phyloP scores from a whole-genome alignment of 2,888 invertebrate species.

The Agonum fuliginosum region DNA sequence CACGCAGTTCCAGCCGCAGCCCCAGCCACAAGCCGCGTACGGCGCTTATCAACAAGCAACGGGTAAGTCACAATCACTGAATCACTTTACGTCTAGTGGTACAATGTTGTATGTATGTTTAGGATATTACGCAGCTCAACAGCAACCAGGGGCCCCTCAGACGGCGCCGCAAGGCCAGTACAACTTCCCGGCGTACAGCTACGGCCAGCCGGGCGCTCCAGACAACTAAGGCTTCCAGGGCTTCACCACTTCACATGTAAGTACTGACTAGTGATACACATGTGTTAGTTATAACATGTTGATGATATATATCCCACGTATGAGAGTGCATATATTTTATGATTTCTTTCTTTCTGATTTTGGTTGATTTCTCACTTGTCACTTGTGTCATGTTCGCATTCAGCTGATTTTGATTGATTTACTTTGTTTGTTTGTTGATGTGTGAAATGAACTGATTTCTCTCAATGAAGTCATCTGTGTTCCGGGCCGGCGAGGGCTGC shows the following conservation, averaged over 20 bases:
- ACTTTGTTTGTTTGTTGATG: slow-evolving; percentile 13
- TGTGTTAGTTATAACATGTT: no score
- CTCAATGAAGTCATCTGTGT: slow-evolving; percentile 9
- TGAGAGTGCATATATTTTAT: slow-evolving; percentile 10
- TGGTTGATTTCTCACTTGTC: slow-evolving; percentile 9
- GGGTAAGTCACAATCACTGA: slow-evolving; percentile 66
- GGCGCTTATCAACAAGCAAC: slow-evolving; percentile 70
- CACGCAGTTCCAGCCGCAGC: slow-evolving; percentile 66
- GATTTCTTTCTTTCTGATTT: slow-evolving; percentile 35
- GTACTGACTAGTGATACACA: no score
- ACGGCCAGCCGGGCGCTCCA: slow-evolving; percentile 65
- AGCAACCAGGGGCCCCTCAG: slow-evolving; percentile 63
- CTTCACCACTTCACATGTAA: slow-evolving; percentile 1
- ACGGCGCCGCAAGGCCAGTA: slow-evolving; percentile 70
- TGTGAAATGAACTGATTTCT: not conserved
- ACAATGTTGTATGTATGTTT: slow-evolving; percentile 60
- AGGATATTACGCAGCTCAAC: slow-evolving; percentile 71
- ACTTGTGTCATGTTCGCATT: slow-evolving; percentile 12
- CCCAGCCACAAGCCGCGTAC: slow-evolving; percentile 64
- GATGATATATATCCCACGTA: no score
- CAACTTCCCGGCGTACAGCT: slow-evolving; percentile 72
- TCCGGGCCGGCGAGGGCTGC: slow-evolving; percentile 49
- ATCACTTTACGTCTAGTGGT: no score
- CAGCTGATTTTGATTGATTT: slow-evolving; percentile 1
- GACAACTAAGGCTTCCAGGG: slow-evolving; percentile 57